Evolutionary conservation across 1,140 invertebrate genomes (phyloP).

Genomic region (Pentalonia nigronervosa): DNA sequence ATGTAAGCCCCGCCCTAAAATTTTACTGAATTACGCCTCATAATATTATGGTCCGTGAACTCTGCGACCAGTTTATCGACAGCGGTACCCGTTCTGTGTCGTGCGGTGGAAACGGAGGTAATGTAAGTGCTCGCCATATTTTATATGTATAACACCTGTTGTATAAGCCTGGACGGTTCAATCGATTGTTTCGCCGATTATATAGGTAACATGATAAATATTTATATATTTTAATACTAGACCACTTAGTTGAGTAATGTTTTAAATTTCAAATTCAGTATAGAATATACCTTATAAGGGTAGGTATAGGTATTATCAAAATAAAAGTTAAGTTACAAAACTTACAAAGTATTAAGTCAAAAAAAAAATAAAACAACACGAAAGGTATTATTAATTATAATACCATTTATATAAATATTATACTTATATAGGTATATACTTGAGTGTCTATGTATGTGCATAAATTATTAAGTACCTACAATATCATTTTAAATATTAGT

Average conservation of each 20-base stretch:
- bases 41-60: not conserved
- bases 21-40: not conserved
- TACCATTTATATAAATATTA: not conserved
- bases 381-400: not conserved
- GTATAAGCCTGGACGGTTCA: not conserved
- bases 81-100: not conserved
- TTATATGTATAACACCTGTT: not conserved
- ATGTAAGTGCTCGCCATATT: not conserved
- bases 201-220: not conserved
- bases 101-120: not conserved
- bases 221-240: not conserved
- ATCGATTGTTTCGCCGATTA: not conserved
- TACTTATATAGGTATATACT: not conserved
- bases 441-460: not conserved
- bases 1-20: not conserved
- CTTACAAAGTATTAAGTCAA: not conserved
- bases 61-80: not conserved
- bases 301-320: not conserved
- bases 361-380: not conserved
- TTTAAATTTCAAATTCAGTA: not conserved
- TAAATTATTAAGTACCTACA: not conserved
- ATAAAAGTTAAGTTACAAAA: not conserved
- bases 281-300: not conserved
- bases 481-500: not conserved
- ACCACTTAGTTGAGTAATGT: not conserved